These are phyloP conservation scores for Drosophila guanche DNA, from an alignment of 1,140 invertebrate genomes.

Conservation along the genomic window DNA sequence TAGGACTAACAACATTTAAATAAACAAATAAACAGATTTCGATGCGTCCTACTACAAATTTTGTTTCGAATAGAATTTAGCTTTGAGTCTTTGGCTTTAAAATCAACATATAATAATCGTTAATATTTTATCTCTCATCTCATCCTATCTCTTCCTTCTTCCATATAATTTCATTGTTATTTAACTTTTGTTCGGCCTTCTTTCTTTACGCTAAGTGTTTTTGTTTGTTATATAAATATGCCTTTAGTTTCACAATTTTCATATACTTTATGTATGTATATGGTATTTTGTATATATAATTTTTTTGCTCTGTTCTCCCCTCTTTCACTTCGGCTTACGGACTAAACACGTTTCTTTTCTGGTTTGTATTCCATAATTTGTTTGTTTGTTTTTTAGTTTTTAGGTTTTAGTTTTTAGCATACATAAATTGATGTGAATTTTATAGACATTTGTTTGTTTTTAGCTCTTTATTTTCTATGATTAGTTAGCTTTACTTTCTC, in stretches of 20 bases:
- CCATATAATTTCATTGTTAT: conserved; percentile 26
- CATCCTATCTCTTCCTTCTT: conserved; percentile 20
- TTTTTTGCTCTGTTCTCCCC: conserved; percentile 46
- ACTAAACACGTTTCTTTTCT: conserved; percentile 63
- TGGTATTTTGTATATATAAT: conserved; percentile 48
- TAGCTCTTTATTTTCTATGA: conserved; percentile 60
- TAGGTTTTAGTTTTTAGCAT: too few species aligned
- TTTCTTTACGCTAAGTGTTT: conserved; percentile 48
- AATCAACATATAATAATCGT: conserved; percentile 66
- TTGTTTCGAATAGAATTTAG: conserved; percentile 47
- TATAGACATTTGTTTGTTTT: conserved; percentile 57
- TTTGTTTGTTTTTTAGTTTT: conserved; percentile 20
- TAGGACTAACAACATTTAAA: conserved; percentile 40
- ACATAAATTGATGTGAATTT: conserved; percentile 68
- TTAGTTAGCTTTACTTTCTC: conserved; percentile 64
- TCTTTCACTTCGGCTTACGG: conserved; percentile 40
- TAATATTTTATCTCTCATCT: conserved; percentile 37
- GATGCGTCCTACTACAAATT: conserved; percentile 42
- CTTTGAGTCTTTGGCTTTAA: conserved; percentile 81
- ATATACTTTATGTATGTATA: conserved; percentile 43
- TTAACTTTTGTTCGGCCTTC: conserved; percentile 28
- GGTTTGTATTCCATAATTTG: conserved; percentile 65
- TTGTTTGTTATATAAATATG: conserved; percentile 36
- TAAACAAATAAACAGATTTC: conserved; percentile 50
- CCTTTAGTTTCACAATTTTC: conserved; percentile 52